Percentiles rank a stretch among this genome's conserved stretches.
Conservation (phyloP, 2,113 vertebrate species). For the Barbus barbus region DNA sequence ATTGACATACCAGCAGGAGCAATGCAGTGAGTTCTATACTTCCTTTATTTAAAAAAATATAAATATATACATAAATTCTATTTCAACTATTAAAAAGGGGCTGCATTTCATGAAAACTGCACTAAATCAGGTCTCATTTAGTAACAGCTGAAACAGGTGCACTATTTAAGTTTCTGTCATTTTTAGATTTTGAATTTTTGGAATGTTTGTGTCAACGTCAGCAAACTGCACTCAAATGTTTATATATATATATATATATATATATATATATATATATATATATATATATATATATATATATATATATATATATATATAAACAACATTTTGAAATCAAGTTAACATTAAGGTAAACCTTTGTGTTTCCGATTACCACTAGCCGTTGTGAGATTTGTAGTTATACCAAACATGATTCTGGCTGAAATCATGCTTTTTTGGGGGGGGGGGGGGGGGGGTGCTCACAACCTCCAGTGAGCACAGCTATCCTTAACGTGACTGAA, state of each 20-base stretch:
- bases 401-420: conserved; percentile 67
- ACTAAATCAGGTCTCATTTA: conserved; percentile 80
- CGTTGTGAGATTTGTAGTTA: conserved; percentile 74
- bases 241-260: conserved; percentile 46
- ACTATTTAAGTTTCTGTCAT: conserved; percentile 75
- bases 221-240: conserved; percentile 75
- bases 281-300: conserved; percentile 17
- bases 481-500: conserved; percentile 55
- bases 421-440: too few relatives aligned
- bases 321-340: conserved; percentile 72
- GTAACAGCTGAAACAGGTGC: conserved; percentile 79
- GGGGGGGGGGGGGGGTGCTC: conserved; percentile 68
- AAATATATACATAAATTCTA: conserved; percentile 85
- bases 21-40: conserved; percentile 82
- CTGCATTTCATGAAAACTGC: conserved; percentile 81
- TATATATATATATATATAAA: conserved; percentile 56
- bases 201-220: conserved; percentile 79
- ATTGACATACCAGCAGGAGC: conserved; percentile 83
- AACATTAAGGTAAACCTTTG: conserved; percentile 77
- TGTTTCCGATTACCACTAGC: conserved; percentile 71
- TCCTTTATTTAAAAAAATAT: conserved; percentile 85
- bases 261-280: conserved; percentile 17
- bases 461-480: conserved; percentile 64
- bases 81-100: conserved; percentile 84
- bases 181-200: conserved; percentile 74